A percentile compares a stretch with the other conserved stretches of the same genome.
phyloP scores from a whole-genome alignment of 2,113 vertebrate genomes.

The Picathartes gymnocephalus region DNA sequence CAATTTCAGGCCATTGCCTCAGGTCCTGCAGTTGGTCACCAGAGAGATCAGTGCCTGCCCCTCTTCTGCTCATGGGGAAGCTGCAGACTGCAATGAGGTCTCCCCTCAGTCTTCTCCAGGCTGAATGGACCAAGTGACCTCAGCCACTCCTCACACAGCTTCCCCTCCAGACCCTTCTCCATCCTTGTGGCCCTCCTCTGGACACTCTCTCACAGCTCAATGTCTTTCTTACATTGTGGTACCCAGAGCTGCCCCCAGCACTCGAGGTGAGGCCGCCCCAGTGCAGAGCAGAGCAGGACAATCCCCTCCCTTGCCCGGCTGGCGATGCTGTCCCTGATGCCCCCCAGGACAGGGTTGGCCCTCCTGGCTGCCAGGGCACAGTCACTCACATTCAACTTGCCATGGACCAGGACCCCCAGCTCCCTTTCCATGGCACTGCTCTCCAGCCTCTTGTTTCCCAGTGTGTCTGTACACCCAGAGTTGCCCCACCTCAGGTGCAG shows the following conservation, averaged over 20 bases:
- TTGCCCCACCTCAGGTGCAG: neutral
- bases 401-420: rapidly evolving
- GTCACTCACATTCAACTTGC: too few relatives aligned
- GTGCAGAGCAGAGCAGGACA: neutral
- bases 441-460: neutral
- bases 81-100: neutral
- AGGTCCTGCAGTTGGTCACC: rapidly evolving
- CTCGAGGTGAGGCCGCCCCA: neutral
- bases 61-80: rapidly evolving
- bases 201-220: too few relatives aligned
- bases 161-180: neutral
- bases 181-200: neutral
- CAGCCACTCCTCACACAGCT: neutral
- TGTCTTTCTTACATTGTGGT: neutral
- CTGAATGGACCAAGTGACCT: neutral
- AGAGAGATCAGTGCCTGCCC: neutral
- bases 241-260: neutral
- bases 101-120: neutral
- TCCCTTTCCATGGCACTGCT: neutral
- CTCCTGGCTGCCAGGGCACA: neutral
- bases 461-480: neutral
- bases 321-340: neutral
- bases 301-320: rapidly evolving
- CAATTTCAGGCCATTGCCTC: neutral
- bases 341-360: rapidly evolving